Evolutionary conservation across 2,888 invertebrate species (phyloP).

Genomic region (Alentia gelatinosa): DNA sequence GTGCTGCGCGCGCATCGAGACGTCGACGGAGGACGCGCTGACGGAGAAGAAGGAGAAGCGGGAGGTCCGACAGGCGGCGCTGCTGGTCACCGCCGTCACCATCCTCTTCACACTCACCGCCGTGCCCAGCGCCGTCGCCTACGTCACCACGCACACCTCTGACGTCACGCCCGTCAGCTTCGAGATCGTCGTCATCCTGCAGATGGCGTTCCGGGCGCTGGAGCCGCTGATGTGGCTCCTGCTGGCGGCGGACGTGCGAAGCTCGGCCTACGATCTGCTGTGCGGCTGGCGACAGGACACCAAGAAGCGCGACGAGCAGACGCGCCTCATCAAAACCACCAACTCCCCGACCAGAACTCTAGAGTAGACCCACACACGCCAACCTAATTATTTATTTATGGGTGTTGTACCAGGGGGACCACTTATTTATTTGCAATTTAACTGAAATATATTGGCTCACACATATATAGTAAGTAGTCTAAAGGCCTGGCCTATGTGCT

Average conservation of each 20-base stretch:
- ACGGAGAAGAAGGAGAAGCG: conserved; percentile 41
- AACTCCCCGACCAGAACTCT: conserved; percentile 31
- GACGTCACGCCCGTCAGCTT: conserved; percentile 15
- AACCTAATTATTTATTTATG: not conserved
- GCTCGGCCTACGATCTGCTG: not conserved
- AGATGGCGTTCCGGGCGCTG: conserved; percentile 41
- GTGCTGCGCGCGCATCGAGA: conserved; percentile 31
- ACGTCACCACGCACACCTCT: conserved; percentile 1
- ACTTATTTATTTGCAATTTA: not conserved
- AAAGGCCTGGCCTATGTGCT: not conserved
- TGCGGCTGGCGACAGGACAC: not conserved
- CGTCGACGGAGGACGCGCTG: conserved; percentile 1
- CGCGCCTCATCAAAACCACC: not conserved
- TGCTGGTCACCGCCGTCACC: not conserved
- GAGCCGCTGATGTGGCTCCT: conserved; percentile 24
- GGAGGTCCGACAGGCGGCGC: not conserved
- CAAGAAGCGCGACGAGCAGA: conserved; percentile 26
- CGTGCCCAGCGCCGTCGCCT: conserved; percentile 23
- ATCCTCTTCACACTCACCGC: conserved; percentile 20
- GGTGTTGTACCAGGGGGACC: not conserved
- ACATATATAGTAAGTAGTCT: too few species aligned
- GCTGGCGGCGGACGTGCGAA: conserved; percentile 16
- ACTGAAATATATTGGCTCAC: not conserved
- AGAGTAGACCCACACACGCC: not conserved
- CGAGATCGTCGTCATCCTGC: conserved; percentile 36